These are phyloP conservation scores for Cyprinodon diabolis DNA, from an alignment of 2,797 vertebrate genomes.

Conservation along the genomic window DNA sequence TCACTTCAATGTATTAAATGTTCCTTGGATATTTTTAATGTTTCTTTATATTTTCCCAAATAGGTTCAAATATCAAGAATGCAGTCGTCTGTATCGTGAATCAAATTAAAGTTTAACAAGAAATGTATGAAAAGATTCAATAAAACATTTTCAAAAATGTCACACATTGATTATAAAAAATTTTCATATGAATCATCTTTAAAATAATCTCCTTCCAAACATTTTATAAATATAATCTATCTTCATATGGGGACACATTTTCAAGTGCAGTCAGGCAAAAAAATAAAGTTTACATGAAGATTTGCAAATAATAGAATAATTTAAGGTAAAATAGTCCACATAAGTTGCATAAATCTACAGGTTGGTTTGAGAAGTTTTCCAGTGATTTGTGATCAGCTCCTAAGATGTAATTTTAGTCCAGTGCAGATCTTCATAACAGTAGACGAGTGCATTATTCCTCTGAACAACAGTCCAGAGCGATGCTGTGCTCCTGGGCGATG, in stretches of 20 bases:
- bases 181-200: constrained; percentile 5
- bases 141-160: constrained; percentile 18
- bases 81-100: neutral
- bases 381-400: neutral
- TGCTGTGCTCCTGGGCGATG: constrained; percentile 92
- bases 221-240: constrained; percentile 41
- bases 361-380: constrained; percentile 4
- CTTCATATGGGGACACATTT: constrained; percentile 25
- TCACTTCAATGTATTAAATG: neutral
- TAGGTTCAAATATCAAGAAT: neutral
- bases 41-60: neutral
- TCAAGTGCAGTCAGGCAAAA: constrained; percentile 56
- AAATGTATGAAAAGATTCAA: constrained; percentile 16
- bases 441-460: constrained; percentile 39
- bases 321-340: neutral
- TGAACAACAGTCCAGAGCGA: constrained; percentile 76
- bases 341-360: neutral
- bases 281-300: neutral
- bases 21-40: neutral
- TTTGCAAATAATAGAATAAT: constrained; percentile 2
- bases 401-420: neutral
- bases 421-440: too few species aligned
- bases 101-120: neutral
- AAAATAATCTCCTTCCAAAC: constrained; percentile 31
- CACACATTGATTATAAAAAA: constrained; percentile 27